These are phyloP conservation scores for Antitype chi DNA, from an alignment of 2,888 invertebrate species.

Conservation along the genomic window DNA sequence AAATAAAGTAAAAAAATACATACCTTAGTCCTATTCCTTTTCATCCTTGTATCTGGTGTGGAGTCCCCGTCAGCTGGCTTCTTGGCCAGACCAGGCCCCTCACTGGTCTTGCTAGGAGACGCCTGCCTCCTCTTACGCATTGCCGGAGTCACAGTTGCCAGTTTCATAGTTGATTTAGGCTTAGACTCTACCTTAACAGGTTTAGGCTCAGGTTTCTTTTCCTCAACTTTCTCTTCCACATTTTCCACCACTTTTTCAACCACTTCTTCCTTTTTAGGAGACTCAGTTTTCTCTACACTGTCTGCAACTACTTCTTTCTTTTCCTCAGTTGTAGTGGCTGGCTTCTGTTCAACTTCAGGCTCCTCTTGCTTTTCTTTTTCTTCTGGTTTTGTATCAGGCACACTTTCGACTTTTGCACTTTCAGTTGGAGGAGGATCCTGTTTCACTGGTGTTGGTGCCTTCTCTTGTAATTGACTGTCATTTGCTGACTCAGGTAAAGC, in stretches of 20 bases:
- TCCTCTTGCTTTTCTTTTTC: conserved; percentile 80
- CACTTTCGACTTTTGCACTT: conserved; percentile 74
- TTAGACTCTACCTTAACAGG: conserved; percentile 79
- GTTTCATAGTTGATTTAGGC: conserved; percentile 88
- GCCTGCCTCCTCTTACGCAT: conserved; percentile 90
- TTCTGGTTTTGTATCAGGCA: conserved; percentile 73
- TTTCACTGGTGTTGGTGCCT: conserved; percentile 74
- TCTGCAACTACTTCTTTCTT: conserved; percentile 73
- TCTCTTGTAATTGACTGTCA: conserved; percentile 80
- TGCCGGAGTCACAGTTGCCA: conserved; percentile 90
- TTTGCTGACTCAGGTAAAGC: conserved; percentile 85
- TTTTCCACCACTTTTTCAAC: conserved; percentile 72
- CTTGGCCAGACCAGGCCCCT: conserved; percentile 82
- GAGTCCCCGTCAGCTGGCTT: conserved; percentile 80
- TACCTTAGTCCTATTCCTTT: conserved; percentile 88
- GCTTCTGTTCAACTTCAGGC: conserved; percentile 71
- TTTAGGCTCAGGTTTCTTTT: conserved; percentile 76
- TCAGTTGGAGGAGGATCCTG: conserved; percentile 74
- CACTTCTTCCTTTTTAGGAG: conserved; percentile 66
- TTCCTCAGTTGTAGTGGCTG: conserved; percentile 64
- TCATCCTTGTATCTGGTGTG: conserved; percentile 84
- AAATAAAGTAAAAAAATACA: conserved; percentile 36
- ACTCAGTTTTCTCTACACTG: conserved; percentile 70
- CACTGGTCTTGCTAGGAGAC: conserved; percentile 81
- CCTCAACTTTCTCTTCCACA: conserved; percentile 79